Conservation (phyloP, 1,140 invertebrate species). For the Chironomus striatipennis region DNA sequence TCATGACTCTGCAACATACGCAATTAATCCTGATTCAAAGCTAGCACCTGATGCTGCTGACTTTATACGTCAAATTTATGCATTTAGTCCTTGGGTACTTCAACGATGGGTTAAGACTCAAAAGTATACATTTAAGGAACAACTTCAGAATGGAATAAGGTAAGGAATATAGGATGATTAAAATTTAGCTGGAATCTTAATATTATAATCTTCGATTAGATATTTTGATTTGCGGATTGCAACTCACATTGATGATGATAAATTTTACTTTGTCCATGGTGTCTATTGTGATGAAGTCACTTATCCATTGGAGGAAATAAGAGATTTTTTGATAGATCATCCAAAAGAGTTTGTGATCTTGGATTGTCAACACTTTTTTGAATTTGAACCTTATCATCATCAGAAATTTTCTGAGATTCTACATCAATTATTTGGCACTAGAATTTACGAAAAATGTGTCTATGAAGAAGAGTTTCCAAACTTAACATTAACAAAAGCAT, state of each 20-base stretch:
- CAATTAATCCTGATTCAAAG: constrained; percentile 47
- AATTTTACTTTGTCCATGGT: constrained; percentile 67
- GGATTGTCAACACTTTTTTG: constrained; percentile 81
- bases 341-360: constrained; percentile 65
- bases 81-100: constrained; percentile 54
- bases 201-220: constrained; percentile 37
- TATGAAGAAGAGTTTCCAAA: constrained; percentile 32
- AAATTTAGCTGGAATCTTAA: background rate
- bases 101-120: constrained; percentile 73
- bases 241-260: constrained; percentile 45
- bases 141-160: constrained; percentile 66
- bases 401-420: constrained; percentile 51
- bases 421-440: constrained; percentile 50
- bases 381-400: constrained; percentile 55
- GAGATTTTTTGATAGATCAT: constrained; percentile 56
- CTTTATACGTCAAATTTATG: constrained; percentile 49
- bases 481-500: constrained; percentile 28
- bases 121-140: constrained; percentile 49
- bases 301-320: constrained; percentile 51
- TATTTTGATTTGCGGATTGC: constrained; percentile 69
- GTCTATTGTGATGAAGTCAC: constrained; percentile 60
- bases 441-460: constrained; percentile 39
- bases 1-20: constrained; percentile 62
- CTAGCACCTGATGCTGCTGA: constrained; percentile 61
- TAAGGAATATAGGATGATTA: constrained; percentile 32